phyloP scores from a whole-genome alignment of 2,113 vertebrate genomes.

The Cyanoderma ruficeps region DNA sequence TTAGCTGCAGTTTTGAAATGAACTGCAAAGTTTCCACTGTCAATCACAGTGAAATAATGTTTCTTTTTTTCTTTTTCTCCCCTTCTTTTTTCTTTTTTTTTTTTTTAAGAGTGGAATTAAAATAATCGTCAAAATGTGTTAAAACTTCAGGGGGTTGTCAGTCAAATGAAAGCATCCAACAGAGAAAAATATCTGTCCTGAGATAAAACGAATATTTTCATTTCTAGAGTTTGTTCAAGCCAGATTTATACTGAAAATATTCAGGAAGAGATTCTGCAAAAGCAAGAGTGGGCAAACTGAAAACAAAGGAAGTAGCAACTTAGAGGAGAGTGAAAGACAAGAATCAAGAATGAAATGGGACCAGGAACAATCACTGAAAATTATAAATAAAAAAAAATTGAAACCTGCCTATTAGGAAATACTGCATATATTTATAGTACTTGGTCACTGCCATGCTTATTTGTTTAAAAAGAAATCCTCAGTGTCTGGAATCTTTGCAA shows the following conservation, averaged over 20 bases:
- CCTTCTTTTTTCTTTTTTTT: neutral
- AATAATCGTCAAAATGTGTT: slow-evolving; percentile 52
- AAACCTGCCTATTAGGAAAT: neutral
- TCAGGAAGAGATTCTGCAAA: neutral
- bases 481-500: neutral
- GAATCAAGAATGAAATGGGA: neutral
- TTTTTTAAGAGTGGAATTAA: neutral
- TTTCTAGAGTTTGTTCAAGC: slow-evolving; percentile 2
- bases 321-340: neutral
- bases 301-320: neutral
- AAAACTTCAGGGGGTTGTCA: slow-evolving; percentile 26
- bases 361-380: neutral
- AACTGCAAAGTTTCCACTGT: slow-evolving; percentile 3
- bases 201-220: slow-evolving; percentile 47
- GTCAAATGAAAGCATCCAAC: slow-evolving; percentile 33
- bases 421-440: neutral
- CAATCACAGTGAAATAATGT: slow-evolving; percentile 15
- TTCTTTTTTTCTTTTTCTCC: neutral
- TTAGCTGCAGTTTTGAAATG: slow-evolving; percentile 37
- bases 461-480: neutral
- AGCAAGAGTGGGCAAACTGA: neutral
- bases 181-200: slow-evolving; percentile 14
- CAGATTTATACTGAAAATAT: slow-evolving; percentile 19
- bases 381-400: neutral
- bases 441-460: neutral